Conservation (phyloP, 2,797 vertebrate genomes). For the Alca torda region DNA sequence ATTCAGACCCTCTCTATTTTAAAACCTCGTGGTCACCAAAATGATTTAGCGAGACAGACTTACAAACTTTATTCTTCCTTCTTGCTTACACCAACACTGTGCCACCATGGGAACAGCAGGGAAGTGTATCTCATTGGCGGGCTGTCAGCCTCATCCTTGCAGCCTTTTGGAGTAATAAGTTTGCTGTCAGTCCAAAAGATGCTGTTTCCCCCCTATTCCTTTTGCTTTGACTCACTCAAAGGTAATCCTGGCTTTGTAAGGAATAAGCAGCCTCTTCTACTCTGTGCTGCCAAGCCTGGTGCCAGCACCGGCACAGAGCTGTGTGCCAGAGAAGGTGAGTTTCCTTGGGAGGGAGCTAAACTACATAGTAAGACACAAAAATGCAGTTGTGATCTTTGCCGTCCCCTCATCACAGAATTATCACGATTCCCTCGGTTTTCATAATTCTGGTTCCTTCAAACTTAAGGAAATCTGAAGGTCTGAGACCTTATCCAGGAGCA, state of each 20-base stretch:
- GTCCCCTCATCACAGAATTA: not conserved
- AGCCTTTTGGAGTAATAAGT: not conserved
- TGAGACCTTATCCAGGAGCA: not conserved
- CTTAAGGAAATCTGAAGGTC: not conserved
- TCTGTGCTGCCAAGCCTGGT: not conserved
- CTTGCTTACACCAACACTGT: not conserved
- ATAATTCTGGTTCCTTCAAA: not conserved
- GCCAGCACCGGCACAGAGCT: not conserved
- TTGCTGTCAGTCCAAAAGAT: not conserved
- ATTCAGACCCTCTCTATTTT: not conserved
- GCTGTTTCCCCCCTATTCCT: not conserved
- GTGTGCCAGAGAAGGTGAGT: not conserved
- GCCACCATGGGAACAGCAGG: not conserved
- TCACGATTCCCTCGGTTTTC: not conserved
- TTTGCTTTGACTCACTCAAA: not conserved
- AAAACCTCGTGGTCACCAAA: not conserved
- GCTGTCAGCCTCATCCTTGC: not conserved
- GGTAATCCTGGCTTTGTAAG: not conserved
- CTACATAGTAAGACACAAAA: not conserved
- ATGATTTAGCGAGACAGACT: not conserved
- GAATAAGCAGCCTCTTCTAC: not conserved
- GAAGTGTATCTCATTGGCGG: rapidly evolving
- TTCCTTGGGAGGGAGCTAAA: not conserved
- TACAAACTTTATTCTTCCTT: not conserved
- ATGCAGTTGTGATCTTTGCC: not conserved